Base-by-base conservation (phyloP, 2,797 vertebrate species). In the Gorsachius magnificus region DNA sequence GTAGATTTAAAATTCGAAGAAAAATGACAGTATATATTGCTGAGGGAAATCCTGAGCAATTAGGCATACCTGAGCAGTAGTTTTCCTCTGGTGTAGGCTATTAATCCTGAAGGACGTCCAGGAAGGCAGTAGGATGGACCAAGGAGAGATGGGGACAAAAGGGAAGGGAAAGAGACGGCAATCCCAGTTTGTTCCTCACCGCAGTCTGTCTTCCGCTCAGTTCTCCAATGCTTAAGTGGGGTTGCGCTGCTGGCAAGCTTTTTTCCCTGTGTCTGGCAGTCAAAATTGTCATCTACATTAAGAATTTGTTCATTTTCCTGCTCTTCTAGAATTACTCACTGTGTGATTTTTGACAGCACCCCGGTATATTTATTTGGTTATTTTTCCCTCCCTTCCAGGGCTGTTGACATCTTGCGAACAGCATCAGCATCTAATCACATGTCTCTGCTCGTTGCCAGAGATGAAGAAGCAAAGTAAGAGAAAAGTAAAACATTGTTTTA, bases 341-440 rank as follows among this genome's bases (percentile, higher is more conserved):
- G 0, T 45, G 20, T 57, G 22, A 16, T 50, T 74, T 28, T 45
- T 71, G 60, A 19, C 14, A 71, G 35, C 31, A n/a, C 13, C 31
- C 11, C 60, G 35, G 1, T 90, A 1, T 81, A 72, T 66, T 93
- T 87, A 81, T 43, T 71, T 93, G 57, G 10, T 22, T 79, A 45
- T 50, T 85, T 80, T 83, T 16, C 11, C 13, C 31, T 43, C n/a
- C 6, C 5, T 83, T 80, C 21, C 81, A 99, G 99, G 97, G 99
- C 99, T 33, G 98, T 99, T 93, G 99, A 99, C 83, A 98, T 99
- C 95, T 82, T 99, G 80, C 97, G 98, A 90, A 98, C 95, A 26
- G 99, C 98, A 6, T 99, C 99, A 1, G 97, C 98, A 31, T 98
- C 98, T 33, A 99, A 98, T 90, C 98, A 98, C 96, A 98, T 99